A percentile compares a stretch with the other conserved stretches of the same genome.
Conservation (phyloP, 2,113 vertebrate species). For the Romanogobio albipinnatus region DNA sequence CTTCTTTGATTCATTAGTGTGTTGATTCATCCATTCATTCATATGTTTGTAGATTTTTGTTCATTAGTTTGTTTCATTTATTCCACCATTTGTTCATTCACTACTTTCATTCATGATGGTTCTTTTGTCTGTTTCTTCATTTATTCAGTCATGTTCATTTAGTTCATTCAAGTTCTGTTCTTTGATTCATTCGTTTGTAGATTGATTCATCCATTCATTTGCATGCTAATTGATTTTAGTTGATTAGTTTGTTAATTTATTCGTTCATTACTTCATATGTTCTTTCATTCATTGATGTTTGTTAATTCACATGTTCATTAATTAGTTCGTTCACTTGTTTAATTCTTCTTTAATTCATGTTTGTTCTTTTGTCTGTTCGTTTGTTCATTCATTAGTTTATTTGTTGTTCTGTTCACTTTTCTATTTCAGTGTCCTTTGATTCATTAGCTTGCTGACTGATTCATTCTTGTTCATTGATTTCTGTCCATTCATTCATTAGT, state of each 20-base stretch:
- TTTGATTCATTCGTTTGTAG: not conserved
- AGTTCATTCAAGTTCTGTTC: not conserved
- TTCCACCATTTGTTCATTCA: too few relatives aligned
- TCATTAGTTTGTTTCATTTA: too few relatives aligned
- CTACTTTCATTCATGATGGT: too few relatives aligned
- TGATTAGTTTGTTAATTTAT: not conserved
- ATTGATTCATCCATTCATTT: not conserved
- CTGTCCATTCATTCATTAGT: not conserved
- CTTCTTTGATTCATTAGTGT: not conserved
- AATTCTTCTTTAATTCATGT: not conserved
- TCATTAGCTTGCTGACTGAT: not conserved
- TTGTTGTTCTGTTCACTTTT: not conserved
- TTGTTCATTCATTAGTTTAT: not conserved
- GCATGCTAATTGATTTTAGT: not conserved
- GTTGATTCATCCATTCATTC: not conserved
- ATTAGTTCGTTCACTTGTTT: not conserved
- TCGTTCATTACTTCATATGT: not conserved
- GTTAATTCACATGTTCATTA: not conserved
- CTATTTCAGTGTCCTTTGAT: not conserved
- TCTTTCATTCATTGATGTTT: not conserved
- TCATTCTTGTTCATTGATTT: not conserved
- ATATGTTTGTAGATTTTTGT: not conserved
- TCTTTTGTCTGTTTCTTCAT: not conserved
- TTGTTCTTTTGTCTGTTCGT: too few relatives aligned
- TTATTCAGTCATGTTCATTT: not conserved